These are phyloP conservation scores for Vimba vimba DNA, from an alignment of 2,113 vertebrate species.

Conservation along the genomic window DNA sequence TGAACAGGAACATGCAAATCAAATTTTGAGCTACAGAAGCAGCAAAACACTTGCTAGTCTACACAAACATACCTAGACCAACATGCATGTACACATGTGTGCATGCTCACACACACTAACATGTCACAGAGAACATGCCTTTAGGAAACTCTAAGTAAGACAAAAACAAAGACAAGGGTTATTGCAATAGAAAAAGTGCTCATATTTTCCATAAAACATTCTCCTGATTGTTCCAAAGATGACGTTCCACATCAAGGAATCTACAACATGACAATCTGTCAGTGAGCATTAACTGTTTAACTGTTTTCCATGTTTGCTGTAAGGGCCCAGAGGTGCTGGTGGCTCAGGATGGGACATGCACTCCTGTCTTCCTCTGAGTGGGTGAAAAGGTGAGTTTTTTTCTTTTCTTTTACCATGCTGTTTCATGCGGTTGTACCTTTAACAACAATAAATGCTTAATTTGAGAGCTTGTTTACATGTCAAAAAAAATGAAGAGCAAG, in stretches of 20 bases:
- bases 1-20: conserved; percentile 70
- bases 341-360: conserved; percentile 47
- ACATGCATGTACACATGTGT: conserved; percentile 17
- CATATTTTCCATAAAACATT: conserved; percentile 35
- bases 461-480: conserved; percentile 49
- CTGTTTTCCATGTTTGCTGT: conserved; percentile 52
- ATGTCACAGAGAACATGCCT: background rate
- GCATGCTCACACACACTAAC: conserved; percentile 11
- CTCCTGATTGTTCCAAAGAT: conserved; percentile 30
- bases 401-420: background rate
- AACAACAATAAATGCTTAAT: conserved; percentile 41
- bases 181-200: background rate
- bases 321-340: conserved; percentile 30
- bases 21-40: conserved; percentile 40
- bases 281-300: conserved; percentile 55
- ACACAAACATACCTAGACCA: background rate
- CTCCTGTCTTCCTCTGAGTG: conserved; percentile 14
- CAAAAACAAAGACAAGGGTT: background rate
- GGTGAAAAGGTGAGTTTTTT: conserved; percentile 43
- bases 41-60: conserved; percentile 26
- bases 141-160: background rate
- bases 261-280: conserved; percentile 53
- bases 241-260: conserved; percentile 33
- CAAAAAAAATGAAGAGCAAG: conserved; percentile 26
- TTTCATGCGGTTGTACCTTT: conserved; percentile 24